Evolutionary conservation across 2,113 vertebrate genomes (phyloP).

Genomic region (Lonchura striata): DNA sequence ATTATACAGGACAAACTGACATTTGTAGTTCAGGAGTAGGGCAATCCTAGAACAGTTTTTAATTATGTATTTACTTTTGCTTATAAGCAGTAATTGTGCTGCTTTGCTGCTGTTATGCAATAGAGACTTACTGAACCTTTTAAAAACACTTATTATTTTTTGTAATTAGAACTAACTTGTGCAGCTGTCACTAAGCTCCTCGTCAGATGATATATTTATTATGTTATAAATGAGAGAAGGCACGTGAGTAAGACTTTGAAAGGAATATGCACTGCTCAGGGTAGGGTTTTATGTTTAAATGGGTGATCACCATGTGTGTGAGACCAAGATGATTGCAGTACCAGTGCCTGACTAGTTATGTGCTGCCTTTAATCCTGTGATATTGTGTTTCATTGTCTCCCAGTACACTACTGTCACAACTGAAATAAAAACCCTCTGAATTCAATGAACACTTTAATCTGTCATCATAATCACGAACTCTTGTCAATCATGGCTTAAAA

Average conservation of each 20-base stretch:
- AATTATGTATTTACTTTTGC: neutral
- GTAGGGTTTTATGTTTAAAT: conserved; percentile 71
- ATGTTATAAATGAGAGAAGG: conserved; percentile 65
- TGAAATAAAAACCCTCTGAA: conserved; percentile 71
- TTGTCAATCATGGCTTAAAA: conserved; percentile 68
- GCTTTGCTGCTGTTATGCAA: conserved; percentile 39
- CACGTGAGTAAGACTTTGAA: conserved; percentile 70
- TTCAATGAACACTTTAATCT: conserved; percentile 73
- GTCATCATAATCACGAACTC: conserved; percentile 64
- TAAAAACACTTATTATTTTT: conserved; percentile 52
- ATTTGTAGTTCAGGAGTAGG: neutral
- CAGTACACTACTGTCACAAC: conserved; percentile 57
- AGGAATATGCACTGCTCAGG: conserved; percentile 59
- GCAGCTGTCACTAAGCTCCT: conserved; percentile 79
- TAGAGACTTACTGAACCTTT: conserved; percentile 53
- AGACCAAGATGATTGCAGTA: conserved; percentile 61
- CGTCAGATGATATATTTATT: conserved; percentile 72
- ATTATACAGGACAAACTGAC: neutral
- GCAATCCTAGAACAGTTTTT: neutral
- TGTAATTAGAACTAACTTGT: conserved; percentile 46
- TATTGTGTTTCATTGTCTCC: conserved; percentile 76
- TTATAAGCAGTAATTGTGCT: conserved; percentile 1
- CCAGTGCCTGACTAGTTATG: conserved; percentile 58
- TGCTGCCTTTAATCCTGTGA: conserved; percentile 72
- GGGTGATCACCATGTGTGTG: conserved; percentile 64